phyloP scores from a whole-genome alignment of 2,797 vertebrate genomes.

The Macropus fuliginosus region DNA sequence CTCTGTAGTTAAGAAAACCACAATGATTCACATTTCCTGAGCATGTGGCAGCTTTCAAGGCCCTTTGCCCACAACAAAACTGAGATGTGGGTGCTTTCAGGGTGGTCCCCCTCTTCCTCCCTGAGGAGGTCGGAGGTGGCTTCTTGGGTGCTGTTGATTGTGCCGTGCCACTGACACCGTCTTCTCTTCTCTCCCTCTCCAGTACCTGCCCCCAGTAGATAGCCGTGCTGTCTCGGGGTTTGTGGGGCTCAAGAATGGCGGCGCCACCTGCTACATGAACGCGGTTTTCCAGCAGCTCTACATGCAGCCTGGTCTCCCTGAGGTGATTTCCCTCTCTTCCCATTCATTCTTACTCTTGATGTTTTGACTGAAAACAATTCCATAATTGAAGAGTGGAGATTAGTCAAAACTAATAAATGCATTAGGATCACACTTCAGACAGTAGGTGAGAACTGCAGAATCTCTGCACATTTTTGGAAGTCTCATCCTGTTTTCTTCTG shows the following conservation, averaged over 20 bases:
- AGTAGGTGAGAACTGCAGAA: background rate
- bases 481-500: background rate
- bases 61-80: background rate
- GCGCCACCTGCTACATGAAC: slow-evolving; percentile 99
- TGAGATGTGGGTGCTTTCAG: background rate
- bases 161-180: background rate
- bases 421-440: slow-evolving; percentile 25
- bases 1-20: background rate
- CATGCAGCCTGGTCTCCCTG: slow-evolving; percentile 98
- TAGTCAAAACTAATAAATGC: background rate
- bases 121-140: background rate
- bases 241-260: slow-evolving; percentile 97
- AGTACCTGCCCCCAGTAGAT: slow-evolving; percentile 98
- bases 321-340: slow-evolving; percentile 86
- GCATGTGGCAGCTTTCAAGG: background rate
- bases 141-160: background rate
- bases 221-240: slow-evolving; percentile 96
- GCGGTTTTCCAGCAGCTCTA: slow-evolving; percentile 99
- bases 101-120: background rate
- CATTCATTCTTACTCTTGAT: background rate
- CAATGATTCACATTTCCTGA: background rate
- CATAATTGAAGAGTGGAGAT: background rate
- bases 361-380: background rate
- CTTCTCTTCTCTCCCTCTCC: slow-evolving; percentile 7
- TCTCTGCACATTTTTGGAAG: slow-evolving; percentile 8